Evolutionary conservation across 2,888 invertebrate species (phyloP).

Genomic region (Eupithecia tripunctaria): DNA sequence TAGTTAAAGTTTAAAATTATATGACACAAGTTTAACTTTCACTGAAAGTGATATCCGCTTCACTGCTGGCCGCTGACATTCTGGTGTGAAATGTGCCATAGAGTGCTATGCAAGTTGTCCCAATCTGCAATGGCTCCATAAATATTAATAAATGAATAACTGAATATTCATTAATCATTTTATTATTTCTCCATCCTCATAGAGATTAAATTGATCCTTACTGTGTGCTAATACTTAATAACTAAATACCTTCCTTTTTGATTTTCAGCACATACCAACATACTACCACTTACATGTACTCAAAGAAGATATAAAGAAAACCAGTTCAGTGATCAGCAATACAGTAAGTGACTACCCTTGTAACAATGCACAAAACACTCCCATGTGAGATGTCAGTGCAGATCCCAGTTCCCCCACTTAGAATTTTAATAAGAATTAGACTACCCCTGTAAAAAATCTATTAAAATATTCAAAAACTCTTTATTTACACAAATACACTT

Average conservation of each 20-base stretch:
- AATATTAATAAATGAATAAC: background rate
- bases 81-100: background rate
- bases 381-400: too few species aligned
- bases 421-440: too few species aligned
- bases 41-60: too few species aligned
- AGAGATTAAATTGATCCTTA: background rate
- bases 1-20: background rate
- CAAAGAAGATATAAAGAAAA: conserved; percentile 62
- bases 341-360: conserved; percentile 51
- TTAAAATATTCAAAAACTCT: too few species aligned
- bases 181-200: background rate
- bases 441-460: too few species aligned
- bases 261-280: conserved; percentile 73
- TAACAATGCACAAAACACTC: too few species aligned
- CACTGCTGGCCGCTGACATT: too few species aligned
- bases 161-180: too few species aligned
- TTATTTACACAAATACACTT: too few species aligned
- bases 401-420: too few species aligned
- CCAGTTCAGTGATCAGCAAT: conserved; percentile 44
- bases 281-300: conserved; percentile 70
- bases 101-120: background rate
- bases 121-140: background rate
- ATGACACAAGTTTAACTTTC: too few species aligned
- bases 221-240: background rate
- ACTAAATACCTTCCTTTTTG: background rate